Evolutionary conservation across 2,797 vertebrate genomes (phyloP), one percentile per base, ranked within the genome.

Genomic region (Sus cebifrons): DNA sequence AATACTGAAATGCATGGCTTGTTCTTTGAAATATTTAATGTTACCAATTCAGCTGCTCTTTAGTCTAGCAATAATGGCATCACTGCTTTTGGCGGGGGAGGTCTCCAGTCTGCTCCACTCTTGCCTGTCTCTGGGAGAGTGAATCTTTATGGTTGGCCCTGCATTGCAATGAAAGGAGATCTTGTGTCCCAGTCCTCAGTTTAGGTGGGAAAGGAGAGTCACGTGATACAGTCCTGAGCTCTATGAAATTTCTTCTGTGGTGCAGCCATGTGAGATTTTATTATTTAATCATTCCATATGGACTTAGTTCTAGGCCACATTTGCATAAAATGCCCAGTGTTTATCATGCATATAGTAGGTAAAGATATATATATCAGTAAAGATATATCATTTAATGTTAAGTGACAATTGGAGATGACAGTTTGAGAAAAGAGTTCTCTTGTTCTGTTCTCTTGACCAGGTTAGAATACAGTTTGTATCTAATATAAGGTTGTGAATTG

Each of bases 221-320:
- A 6, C 25, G 29, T 82, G 23, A 25, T 68, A 32, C 79, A 89
- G n/a, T 86, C 36, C 54, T 54, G n/a, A 62, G 25, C 3, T 87
- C 56, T 87, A 44, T 74, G 52, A 83, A 60, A 64, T 17, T 84
- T 84, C 32, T 44, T 64, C 5, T 89, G 3, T 83, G 36, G 13
- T 83, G 27, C 21, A 74, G 52, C 18, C 67, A 92, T 44, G 79
- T 77, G 64, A 89, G 4, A 83, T 92, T 95, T 97, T 32, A 52
- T 64, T 58, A 64, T 83, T 87, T 79, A 89, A 52, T 71, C 15
- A 85, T 90, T 79, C 86, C 11, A 75, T 64, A 5, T 89, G 17
- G 32, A 75, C 7, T 96, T 64, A 40, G 13, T 87, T 95, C 36
- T 86, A 77, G 23, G 62, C 14, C 84, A 5, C 40, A 83, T 77